Evolutionary conservation across 2,113 vertebrate genomes (phyloP).

Genomic region (Callaeas wilsoni): DNA sequence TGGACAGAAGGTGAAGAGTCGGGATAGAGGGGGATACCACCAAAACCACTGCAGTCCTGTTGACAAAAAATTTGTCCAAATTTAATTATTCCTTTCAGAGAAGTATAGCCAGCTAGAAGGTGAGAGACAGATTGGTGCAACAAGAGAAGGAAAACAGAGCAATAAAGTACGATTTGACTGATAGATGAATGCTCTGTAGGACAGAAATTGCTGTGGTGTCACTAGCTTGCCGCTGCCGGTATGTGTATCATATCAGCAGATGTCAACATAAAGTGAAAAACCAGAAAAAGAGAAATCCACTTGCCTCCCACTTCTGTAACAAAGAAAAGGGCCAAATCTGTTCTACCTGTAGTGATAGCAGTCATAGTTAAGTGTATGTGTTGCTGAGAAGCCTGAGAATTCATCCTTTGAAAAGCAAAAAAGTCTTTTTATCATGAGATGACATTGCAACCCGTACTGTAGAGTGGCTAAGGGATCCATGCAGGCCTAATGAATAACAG

Average conservation of each 20-base stretch:
- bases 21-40: accelerated
- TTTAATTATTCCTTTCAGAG: background rate
- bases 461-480: conserved; percentile 1
- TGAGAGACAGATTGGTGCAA: background rate
- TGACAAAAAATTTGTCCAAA: background rate
- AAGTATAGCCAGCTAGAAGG: background rate
- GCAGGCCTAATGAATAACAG: conserved; percentile 8
- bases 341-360: background rate
- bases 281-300: background rate
- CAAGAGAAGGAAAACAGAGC: background rate
- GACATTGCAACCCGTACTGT: conserved; percentile 6
- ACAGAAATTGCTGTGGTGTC: background rate
- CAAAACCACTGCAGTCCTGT: background rate
- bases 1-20: background rate
- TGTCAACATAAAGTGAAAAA: conserved; percentile 2
- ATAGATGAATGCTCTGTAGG: background rate
- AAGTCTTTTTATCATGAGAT: conserved; percentile 35
- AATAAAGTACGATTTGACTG: background rate
- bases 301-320: conserved; percentile 31
- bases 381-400: conserved; percentile 37
- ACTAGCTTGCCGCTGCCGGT: background rate
- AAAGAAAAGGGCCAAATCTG: conserved; percentile 30
- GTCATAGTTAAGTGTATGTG: background rate
- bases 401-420: conserved; percentile 20
- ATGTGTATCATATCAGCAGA: background rate